phyloP scores from a whole-genome alignment of 2,113 vertebrate genomes.

The Forbesichthys agassizii region DNA sequence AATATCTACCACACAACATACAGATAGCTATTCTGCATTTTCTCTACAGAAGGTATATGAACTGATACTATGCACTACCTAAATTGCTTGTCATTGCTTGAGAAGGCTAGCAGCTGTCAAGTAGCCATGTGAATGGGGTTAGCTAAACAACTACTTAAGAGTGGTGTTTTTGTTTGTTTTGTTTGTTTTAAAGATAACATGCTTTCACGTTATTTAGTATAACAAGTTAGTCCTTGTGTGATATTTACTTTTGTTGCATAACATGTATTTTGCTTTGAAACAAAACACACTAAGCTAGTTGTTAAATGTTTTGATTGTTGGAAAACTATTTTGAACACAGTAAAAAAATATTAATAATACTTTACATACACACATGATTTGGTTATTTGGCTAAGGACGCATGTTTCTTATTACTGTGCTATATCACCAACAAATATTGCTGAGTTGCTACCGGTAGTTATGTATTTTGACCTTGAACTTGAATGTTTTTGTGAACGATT shows the following conservation, averaged over 20 bases:
- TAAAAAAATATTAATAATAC: neutral
- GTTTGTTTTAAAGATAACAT: too few species aligned
- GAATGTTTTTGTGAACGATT: conserved; percentile 14
- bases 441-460: neutral
- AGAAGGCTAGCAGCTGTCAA: neutral
- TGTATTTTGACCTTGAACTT: conserved; percentile 60
- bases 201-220: too few species aligned
- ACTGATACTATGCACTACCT: neutral
- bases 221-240: too few species aligned
- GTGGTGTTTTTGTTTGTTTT: neutral
- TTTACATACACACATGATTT: neutral
- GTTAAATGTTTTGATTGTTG: neutral
- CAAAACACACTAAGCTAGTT: neutral
- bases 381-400: neutral
- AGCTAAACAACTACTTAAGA: neutral
- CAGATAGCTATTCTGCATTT: too few species aligned
- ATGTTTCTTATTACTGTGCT: neutral
- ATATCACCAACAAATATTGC: conserved; percentile 13
- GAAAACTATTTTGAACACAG: neutral
- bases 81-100: neutral
- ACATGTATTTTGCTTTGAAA: neutral
- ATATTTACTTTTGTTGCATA: too few species aligned
- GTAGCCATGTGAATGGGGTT: conserved; percentile 27
- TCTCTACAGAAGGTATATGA: neutral
- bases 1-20: neutral